Conservation (phyloP, 2,888 invertebrate genomes). For the Trachelus troglodyta region DNA sequence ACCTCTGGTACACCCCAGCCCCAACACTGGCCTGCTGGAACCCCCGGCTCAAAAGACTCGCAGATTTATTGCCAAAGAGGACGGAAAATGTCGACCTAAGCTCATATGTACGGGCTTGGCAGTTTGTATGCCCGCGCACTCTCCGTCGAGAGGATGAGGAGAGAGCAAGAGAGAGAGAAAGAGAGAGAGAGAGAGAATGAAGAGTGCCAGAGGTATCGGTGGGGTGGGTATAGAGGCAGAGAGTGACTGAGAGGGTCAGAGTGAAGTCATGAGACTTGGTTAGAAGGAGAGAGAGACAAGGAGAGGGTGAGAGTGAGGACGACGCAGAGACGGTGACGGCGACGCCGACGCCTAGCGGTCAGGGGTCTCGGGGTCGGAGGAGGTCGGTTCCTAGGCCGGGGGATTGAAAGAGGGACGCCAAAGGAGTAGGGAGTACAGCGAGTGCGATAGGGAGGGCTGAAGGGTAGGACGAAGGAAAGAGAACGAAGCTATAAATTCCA, state of each 20-base stretch:
- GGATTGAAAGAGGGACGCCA: not conserved
- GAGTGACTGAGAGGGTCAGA: constrained; percentile 30
- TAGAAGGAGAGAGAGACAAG: constrained; percentile 17
- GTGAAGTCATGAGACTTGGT: constrained; percentile 36
- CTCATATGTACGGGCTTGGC: constrained; percentile 64
- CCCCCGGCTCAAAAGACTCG: constrained; percentile 63
- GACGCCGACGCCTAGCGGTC: constrained; percentile 17
- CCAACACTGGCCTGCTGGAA: constrained; percentile 25
- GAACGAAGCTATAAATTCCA: constrained; percentile 65
- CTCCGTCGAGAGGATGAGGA: constrained; percentile 33
- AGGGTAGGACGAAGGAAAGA: constrained; percentile 66
- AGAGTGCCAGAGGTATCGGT: constrained; percentile 25
- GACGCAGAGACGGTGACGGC: constrained; percentile 13
- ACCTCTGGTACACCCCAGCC: constrained; percentile 25
- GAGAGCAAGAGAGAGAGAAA: constrained; percentile 32
- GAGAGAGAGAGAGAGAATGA: constrained; percentile 40
- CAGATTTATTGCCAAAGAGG: constrained; percentile 66
- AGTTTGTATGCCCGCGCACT: constrained; percentile 60
- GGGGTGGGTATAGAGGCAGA: constrained; percentile 35
- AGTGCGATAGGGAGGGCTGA: constrained; percentile 42
- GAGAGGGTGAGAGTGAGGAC: constrained; percentile 14
- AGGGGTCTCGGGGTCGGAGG: constrained; percentile 6
- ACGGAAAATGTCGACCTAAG: constrained; percentile 67
- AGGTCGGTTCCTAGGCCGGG: constrained; percentile 2
- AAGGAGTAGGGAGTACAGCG: constrained; percentile 45